Conservation (phyloP, 2,797 vertebrate species). For the Nasua narica region DNA sequence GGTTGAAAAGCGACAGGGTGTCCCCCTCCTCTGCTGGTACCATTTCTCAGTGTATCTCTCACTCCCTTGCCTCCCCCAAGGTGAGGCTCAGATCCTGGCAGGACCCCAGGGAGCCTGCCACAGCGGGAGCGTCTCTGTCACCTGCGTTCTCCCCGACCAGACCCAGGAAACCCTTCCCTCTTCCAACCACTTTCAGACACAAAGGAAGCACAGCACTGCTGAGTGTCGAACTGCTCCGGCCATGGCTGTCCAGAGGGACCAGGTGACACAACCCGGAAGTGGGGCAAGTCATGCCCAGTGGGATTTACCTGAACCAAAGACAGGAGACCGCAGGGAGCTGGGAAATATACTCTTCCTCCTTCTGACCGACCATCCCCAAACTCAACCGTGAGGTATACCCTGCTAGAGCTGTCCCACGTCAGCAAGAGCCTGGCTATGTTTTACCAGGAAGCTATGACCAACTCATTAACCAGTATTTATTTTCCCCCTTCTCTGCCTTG, state of each 20-base stretch:
- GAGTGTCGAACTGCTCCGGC: too few relatives aligned
- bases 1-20: background rate
- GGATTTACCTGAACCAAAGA: background rate
- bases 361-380: background rate
- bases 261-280: background rate
- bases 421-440: background rate
- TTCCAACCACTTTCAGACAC: background rate
- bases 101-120: background rate
- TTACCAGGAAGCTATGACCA: background rate
- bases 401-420: background rate
- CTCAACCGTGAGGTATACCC: background rate
- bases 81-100: background rate
- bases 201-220: accelerated
- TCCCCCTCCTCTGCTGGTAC: background rate
- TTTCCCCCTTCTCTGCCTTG: background rate
- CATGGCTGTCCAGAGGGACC: background rate
- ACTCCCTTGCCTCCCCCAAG: background rate
- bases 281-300: background rate
- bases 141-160: background rate
- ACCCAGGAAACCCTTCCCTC: background rate
- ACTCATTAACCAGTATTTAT: background rate
- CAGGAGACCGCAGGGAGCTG: background rate
- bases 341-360: background rate
- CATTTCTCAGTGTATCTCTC: background rate
- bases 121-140: background rate